These are phyloP conservation scores for Iguana delicatissima DNA, from an alignment of 2,797 vertebrate genomes.

Conservation along the genomic window DNA sequence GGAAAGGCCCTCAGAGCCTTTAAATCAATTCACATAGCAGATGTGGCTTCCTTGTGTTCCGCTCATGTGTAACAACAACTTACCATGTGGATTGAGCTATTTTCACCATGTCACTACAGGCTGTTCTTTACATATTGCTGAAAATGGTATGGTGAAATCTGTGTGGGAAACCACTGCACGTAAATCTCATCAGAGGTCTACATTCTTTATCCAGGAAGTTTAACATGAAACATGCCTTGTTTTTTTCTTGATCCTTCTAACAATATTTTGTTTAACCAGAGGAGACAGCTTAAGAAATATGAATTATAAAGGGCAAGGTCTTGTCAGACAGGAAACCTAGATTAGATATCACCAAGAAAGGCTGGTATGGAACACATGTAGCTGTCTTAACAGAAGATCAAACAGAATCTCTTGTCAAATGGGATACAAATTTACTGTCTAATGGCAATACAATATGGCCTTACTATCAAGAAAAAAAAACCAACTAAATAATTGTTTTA, in stretches of 20 bases:
- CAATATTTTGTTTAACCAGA: slow-evolving; percentile 17
- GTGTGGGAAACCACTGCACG: not conserved
- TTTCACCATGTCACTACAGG: not conserved
- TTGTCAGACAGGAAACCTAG: slow-evolving; percentile 15
- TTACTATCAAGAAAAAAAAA: not conserved
- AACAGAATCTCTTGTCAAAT: slow-evolving; percentile 3
- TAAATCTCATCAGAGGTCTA: slow-evolving; percentile 12
- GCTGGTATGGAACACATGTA: slow-evolving; percentile 7
- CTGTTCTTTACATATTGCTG: not conserved
- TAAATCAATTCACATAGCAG: slow-evolving; percentile 9
- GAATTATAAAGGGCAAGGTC: slow-evolving; percentile 19
- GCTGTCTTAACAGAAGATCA: slow-evolving; percentile 26
- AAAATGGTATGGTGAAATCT: slow-evolving; percentile 11
- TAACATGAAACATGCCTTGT: not conserved
- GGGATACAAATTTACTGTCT: not conserved
- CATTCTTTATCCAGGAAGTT: not conserved
- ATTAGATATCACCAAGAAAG: slow-evolving; percentile 19
- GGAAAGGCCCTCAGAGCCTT: not conserved
- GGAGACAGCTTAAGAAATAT: slow-evolving; percentile 19
- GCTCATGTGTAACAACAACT: not conserved
- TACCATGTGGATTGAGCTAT: not conserved
- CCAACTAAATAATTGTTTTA: not conserved
- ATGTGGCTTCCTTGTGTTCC: not conserved
- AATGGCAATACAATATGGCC: not conserved
- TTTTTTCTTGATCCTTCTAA: slow-evolving; percentile 23